These are phyloP conservation scores for Hyperoplus immaculatus DNA, from an alignment of 2,797 vertebrate species.

Conservation along the genomic window DNA sequence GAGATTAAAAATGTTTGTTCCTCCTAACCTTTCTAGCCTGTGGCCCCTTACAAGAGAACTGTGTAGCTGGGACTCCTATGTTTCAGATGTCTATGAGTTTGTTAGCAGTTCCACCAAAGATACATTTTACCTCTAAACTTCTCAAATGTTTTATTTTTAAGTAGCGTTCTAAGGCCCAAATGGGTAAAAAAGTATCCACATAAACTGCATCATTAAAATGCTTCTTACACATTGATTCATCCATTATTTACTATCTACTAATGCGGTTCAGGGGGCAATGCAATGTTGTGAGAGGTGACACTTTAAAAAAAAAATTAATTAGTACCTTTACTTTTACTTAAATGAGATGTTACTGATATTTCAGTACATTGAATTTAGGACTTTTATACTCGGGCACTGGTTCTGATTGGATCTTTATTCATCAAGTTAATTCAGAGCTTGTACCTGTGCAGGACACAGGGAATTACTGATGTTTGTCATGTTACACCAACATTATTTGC, in stretches of 20 bases:
- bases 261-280: too few species aligned
- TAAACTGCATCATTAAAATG: neutral
- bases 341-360: too few species aligned
- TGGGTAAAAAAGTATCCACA: too few species aligned
- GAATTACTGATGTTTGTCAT: neutral
- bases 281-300: too few species aligned
- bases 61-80: neutral
- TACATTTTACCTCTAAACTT: neutral
- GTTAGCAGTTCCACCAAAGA: neutral
- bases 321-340: neutral
- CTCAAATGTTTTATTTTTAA: neutral
- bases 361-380: too few species aligned
- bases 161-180: too few species aligned
- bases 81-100: neutral
- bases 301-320: too few species aligned
- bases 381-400: neutral
- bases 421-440: constrained; percentile 9
- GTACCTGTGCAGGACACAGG: neutral
- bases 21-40: neutral
- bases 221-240: neutral
- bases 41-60: neutral
- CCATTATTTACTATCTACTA: too few species aligned
- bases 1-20: too few species aligned
- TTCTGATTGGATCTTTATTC: neutral
- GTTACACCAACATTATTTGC: neutral